Base-by-base conservation (phyloP, 2,888 invertebrate genomes). In the Lysandra coridon region DNA sequence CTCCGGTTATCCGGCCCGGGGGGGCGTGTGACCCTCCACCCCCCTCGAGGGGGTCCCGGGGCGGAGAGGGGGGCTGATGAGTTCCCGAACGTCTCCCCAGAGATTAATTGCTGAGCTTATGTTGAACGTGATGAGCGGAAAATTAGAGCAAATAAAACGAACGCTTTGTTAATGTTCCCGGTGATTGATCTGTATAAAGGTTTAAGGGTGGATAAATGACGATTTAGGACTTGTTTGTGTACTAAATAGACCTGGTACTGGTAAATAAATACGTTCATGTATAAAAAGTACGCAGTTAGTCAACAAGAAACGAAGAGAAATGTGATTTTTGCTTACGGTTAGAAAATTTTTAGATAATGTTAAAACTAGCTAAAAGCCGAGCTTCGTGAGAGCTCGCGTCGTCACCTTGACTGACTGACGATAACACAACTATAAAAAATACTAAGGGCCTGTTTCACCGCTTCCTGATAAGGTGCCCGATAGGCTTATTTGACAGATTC, bases 51-150 rank as follows among this genome's bases (percentile, higher is more conserved):
- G n/a, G 80, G 79, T 64, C 80, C 80, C 84, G 84, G 81, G 81
- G 78, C 44, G 79, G 80, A 85, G 86, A 85, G 86, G 86, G 86
- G 85, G 80, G 80, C 40, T 82, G 82, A 83, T 81, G 83, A 81
- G 83, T 81, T 83, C 75, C 80, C 81, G 80, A 83, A 89, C 92
- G 92, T 92, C 92, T 91, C 77, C 85, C 85, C 87, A 87, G 90
- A 90, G 91, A 94, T 94, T 94, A 94, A 94, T 94, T 93, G 92
- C 92, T 86, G 86, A 88, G 90, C 88, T 91, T 88, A 90, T 90
- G 92, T 89, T 88, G 87, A 85, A 83, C 83, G 83, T 89, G 91
- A 92, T 90, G 92, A 84, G 88, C 85, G 82, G 85, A 85, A 87
- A 90, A 91, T 89, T 91, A 88, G 87, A 86, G 84, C 85, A 85